phyloP scores from a whole-genome alignment of 2,888 invertebrate genomes.

The Schizotus pectinicornis region DNA sequence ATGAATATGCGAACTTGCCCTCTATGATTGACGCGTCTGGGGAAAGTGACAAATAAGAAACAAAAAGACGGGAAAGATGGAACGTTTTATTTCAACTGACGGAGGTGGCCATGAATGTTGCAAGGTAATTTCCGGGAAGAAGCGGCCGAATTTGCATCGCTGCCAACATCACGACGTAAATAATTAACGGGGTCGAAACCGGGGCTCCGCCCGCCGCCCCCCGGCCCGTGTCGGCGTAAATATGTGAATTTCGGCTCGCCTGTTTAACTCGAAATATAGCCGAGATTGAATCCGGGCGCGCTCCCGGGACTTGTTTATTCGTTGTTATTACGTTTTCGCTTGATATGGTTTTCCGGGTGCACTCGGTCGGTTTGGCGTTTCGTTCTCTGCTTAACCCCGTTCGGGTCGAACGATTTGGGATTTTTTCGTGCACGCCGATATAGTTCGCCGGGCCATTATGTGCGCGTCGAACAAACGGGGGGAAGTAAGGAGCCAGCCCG shows the following conservation, averaged over 20 bases:
- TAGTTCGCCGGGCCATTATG: slow-evolving; percentile 10
- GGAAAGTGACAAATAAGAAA: slow-evolving; percentile 2
- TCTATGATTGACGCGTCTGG: neutral
- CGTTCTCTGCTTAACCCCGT: neutral
- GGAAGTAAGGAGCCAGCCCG: slow-evolving; percentile 8
- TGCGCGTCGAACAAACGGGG: slow-evolving; percentile 15
- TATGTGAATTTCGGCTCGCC: slow-evolving; percentile 20
- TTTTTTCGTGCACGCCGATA: slow-evolving; percentile 6
- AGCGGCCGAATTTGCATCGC: slow-evolving; percentile 19
- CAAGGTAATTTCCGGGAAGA: slow-evolving; percentile 15
- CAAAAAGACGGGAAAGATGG: slow-evolving; percentile 10
- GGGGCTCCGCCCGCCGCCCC: too few relatives aligned
- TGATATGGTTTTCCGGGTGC: slow-evolving; percentile 17
- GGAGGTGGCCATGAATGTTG: slow-evolving; percentile 17
- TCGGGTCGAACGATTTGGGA: slow-evolving; percentile 6
- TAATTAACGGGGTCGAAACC: slow-evolving; percentile 13
- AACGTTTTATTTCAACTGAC: slow-evolving; percentile 20
- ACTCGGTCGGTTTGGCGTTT: slow-evolving; percentile 1
- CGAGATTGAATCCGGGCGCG: slow-evolving; percentile 17
- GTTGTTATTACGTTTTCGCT: slow-evolving; percentile 23
- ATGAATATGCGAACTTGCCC: too few relatives aligned
- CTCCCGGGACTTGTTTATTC: slow-evolving; percentile 25
- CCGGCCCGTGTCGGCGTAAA: slow-evolving; percentile 13
- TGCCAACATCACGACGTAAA: slow-evolving; percentile 11
- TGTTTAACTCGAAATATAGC: slow-evolving; percentile 20